These are phyloP conservation scores for Ascaphus truei DNA, from an alignment of 2,113 vertebrate species.

Conservation along the genomic window DNA sequence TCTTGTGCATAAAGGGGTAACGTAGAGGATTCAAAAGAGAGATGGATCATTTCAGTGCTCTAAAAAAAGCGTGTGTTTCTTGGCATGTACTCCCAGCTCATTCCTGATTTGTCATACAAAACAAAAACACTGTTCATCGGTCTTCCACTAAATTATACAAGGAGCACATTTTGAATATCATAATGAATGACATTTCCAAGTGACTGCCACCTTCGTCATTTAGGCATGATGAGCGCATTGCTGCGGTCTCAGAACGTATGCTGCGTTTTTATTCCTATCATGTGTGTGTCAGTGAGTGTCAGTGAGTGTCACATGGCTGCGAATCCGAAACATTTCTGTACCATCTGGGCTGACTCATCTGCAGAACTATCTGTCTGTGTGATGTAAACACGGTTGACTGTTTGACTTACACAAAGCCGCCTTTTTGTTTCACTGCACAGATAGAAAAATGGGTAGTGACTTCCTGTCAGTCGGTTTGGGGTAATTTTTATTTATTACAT, in stretches of 20 bases:
- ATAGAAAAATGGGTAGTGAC: too few relatives aligned
- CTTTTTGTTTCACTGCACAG: too few relatives aligned
- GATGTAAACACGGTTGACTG: constrained; percentile 15
- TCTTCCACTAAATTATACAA: background rate
- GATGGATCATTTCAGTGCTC: too few relatives aligned
- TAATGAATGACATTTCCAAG: background rate
- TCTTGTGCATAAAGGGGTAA: too few relatives aligned
- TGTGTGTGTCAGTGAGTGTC: constrained; percentile 29
- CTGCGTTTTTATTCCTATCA: constrained; percentile 38
- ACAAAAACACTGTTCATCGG: constrained; percentile 24
- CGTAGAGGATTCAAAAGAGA: too few relatives aligned
- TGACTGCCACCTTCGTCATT: constrained; percentile 22
- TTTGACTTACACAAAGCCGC: background rate
- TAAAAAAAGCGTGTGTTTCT: background rate
- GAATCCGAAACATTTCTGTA: background rate
- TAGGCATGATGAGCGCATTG: constrained; percentile 18
- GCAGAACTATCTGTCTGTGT: background rate
- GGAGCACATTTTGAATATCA: constrained; percentile 22
- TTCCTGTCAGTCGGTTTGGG: too few relatives aligned
- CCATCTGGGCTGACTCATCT: constrained; percentile 40
- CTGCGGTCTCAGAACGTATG: constrained; percentile 19
- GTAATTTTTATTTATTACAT: too few relatives aligned
- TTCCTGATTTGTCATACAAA: constrained; percentile 4
- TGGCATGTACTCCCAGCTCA: background rate
- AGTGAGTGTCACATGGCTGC: constrained; percentile 18